phyloP scores from a whole-genome alignment of 1,140 invertebrate genomes.

The Calephelis virginiensis region DNA sequence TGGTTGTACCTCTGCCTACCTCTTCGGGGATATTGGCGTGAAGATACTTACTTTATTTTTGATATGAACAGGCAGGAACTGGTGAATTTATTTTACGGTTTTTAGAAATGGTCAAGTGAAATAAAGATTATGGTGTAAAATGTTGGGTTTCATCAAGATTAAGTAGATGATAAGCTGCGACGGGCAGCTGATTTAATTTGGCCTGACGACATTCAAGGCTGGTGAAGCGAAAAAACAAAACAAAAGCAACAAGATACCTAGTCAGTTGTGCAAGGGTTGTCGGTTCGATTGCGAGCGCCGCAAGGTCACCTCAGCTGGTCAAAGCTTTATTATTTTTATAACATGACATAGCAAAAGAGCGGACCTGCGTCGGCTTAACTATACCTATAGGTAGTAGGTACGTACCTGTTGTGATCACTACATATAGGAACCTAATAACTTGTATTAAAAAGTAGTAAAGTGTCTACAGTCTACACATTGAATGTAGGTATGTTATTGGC shows the following conservation, averaged over 20 bases:
- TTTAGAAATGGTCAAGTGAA: background rate
- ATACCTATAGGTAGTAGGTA: too few relatives aligned
- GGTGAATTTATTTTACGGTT: background rate
- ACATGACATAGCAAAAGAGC: too few relatives aligned
- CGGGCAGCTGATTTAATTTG: slow-evolving; percentile 6
- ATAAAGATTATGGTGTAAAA: background rate
- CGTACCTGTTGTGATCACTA: too few relatives aligned
- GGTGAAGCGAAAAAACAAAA: slow-evolving; percentile 12
- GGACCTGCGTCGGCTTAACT: too few relatives aligned
- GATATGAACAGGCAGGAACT: too few relatives aligned
- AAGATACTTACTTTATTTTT: too few relatives aligned
- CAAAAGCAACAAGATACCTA: slow-evolving; percentile 5
- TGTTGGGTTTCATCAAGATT: slow-evolving; percentile 1
- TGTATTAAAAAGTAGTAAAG: too few relatives aligned
- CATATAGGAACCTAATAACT: too few relatives aligned
- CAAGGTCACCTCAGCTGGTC: background rate
- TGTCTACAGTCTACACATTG: too few relatives aligned
- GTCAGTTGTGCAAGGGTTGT: slow-evolving; percentile 2
- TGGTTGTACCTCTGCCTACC: too few relatives aligned
- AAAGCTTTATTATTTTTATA: background rate
- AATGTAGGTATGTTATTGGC: too few relatives aligned
- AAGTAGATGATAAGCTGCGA: slow-evolving; percentile 2
- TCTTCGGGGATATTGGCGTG: too few relatives aligned
- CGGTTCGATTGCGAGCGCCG: background rate
- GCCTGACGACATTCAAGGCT: slow-evolving; percentile 6